A percentile compares a stretch with the other conserved stretches of the same genome.
Conservation (phyloP, 2,888 invertebrate species). For the Drosophila barbarae region DNA sequence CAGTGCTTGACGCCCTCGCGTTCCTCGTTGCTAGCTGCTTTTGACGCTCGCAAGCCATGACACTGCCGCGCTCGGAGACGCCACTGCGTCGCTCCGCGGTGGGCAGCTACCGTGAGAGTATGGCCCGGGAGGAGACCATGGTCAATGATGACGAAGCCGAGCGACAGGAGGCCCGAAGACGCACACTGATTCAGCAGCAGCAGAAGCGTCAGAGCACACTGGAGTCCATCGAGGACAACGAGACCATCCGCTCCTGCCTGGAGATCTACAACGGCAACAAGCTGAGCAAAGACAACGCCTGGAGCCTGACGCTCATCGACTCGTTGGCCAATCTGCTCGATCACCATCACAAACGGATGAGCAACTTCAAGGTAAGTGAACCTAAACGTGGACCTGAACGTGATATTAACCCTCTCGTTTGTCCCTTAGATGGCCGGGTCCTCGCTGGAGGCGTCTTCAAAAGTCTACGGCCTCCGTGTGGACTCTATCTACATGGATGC, state of each 20-base stretch:
- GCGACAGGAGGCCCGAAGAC: conserved; percentile 79
- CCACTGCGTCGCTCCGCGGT: conserved; percentile 75
- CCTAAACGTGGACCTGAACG: neutral
- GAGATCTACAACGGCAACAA: conserved; percentile 92
- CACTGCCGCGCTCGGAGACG: conserved; percentile 75
- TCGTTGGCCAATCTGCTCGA: conserved; percentile 89
- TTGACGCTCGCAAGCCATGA: conserved; percentile 54
- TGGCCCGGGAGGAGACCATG: conserved; percentile 40
- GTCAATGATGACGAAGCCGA: conserved; percentile 83
- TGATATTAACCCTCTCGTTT: neutral
- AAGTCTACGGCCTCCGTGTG: conserved; percentile 92
- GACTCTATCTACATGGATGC: conserved; percentile 91
- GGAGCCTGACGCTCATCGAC: conserved; percentile 92
- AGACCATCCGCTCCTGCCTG: conserved; percentile 87
- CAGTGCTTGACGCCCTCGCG: neutral
- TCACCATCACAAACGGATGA: conserved; percentile 85
- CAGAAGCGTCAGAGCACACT: conserved; percentile 31
- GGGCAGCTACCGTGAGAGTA: conserved; percentile 63
- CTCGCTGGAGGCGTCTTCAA: conserved; percentile 92
- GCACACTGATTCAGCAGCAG: conserved; percentile 56
- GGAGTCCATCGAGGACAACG: conserved; percentile 80
- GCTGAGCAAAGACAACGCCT: conserved; percentile 93
- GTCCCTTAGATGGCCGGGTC: conserved; percentile 88
- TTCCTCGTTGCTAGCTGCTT: neutral
- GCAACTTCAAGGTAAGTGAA: conserved; percentile 84